These are phyloP conservation scores for Eriocheir sinensis DNA, from an alignment of 1,140 invertebrate species.

Conservation along the genomic window DNA sequence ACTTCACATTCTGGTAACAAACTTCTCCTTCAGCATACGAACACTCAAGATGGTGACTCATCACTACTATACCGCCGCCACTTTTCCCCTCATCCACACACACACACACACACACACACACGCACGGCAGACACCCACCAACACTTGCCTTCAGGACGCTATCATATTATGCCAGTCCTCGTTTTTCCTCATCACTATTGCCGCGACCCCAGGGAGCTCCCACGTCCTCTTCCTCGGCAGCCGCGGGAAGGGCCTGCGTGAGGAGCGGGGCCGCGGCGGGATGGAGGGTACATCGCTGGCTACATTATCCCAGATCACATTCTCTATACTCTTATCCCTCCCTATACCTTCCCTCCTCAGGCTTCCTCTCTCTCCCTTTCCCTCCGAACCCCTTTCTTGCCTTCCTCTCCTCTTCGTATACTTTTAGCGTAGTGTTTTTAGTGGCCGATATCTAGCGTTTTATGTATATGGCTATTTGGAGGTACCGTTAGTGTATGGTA, in stretches of 20 bases:
- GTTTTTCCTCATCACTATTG: not conserved
- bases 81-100: not conserved
- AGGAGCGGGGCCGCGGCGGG: not conserved
- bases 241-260: too few relatives aligned
- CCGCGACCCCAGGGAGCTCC: not conserved
- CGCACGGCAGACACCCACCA: slow-evolving; percentile 1
- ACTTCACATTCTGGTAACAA: too few relatives aligned
- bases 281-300: not conserved
- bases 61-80: too few relatives aligned
- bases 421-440: too few relatives aligned
- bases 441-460: too few relatives aligned
- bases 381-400: not conserved
- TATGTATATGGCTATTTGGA: too few relatives aligned
- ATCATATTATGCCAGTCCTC: not conserved
- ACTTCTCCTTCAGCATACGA: too few relatives aligned
- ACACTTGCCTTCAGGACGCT: not conserved
- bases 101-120: slow-evolving; percentile 40
- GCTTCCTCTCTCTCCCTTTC: not conserved
- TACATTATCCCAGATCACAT: slow-evolving; percentile 26
- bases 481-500: not conserved
- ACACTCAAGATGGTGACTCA: too few relatives aligned
- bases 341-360: not conserved
- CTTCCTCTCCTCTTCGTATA: too few relatives aligned
- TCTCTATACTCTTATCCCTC: not conserved
- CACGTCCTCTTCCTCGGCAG: not conserved